phyloP scores from a whole-genome alignment of 2,113 vertebrate species.

The Cyanocitta stelleri region DNA sequence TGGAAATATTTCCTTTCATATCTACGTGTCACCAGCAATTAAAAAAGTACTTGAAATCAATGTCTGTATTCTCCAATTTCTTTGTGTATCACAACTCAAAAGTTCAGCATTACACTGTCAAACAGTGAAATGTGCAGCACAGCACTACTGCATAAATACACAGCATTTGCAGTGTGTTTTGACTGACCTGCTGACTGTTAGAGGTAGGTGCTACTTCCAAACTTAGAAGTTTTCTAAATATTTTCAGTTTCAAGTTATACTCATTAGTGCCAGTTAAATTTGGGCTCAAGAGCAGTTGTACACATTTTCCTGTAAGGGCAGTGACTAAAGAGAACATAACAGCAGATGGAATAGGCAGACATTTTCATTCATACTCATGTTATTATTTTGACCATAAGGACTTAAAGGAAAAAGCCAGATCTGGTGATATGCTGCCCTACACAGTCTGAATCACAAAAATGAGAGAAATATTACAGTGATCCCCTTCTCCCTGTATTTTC shows the following conservation, averaged over 20 bases:
- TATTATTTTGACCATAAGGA: not conserved
- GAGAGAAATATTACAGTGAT: not conserved
- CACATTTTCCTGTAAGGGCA: not conserved
- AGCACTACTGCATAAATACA: not conserved
- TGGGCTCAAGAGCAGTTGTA: not conserved
- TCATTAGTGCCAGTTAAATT: not conserved
- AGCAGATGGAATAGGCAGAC: not conserved
- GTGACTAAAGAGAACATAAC: not conserved
- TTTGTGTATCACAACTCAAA: not conserved
- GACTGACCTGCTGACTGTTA: not conserved
- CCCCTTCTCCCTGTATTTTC: not conserved
- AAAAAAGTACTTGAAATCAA: not conserved
- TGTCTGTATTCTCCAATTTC: not conserved
- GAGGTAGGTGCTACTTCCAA: constrained; percentile 11
- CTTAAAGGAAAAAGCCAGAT: not conserved
- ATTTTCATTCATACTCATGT: not conserved
- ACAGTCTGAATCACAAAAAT: not conserved
- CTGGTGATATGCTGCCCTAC: not conserved
- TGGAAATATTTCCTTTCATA: not conserved
- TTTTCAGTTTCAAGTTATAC: not conserved
- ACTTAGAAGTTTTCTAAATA: constrained; percentile 1
- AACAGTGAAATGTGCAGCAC: not conserved
- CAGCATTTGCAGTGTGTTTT: not conserved
- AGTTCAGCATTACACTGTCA: not conserved
- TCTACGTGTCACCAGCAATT: not conserved